Base-by-base conservation (phyloP, 2,797 vertebrate species). In the Hyperoplus immaculatus region DNA sequence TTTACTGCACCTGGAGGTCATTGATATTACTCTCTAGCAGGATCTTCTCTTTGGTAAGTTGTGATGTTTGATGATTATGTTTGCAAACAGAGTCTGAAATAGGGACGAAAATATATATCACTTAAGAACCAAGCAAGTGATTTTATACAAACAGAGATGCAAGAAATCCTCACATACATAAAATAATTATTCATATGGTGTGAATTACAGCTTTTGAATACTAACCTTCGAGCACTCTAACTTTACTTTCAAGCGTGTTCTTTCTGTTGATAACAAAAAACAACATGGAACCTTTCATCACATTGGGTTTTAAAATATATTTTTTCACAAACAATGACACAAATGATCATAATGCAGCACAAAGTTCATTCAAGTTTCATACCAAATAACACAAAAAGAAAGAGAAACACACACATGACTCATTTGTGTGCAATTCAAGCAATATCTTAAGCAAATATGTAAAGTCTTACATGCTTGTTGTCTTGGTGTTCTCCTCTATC, bases 141-240 rank as follows among this genome's bases (percentile, higher is more conserved):
- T 36, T 3, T 45, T 15, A 65, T 6, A 78, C 5, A 51, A 51
- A 18, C 39, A 73, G 10, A 78, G n/a, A 74, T 7, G 65, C 1
- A 61, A 45, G 2, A 45, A 1, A 2, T 49, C 59, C 10, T 12
- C 3, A 47, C 29, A 29, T 29, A 41, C 11, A 59, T 11, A 10
- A 50, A 36, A 51, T 5, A 7, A 50, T 5, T 21, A 3, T 61
- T 53, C 0, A 67, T 16, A 6, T 12, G 15, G 21, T 66, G 3
- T 29, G 0, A 81, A 41, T n/a, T 29, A 0, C 1, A 56, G 53
- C 2, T 61, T 4, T 69, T 42, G 4, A 78, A 78, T 42, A 88
- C 90, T 90, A 91, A 98, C 98, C 97, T 96, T 99, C 95, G 18
- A 97, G 93, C 66, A 92, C 93, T 82, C 93, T 92, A 59, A 97